These are phyloP conservation scores for Pseudopipra pipra DNA, from an alignment of 2,113 vertebrate genomes.

Conservation along the genomic window DNA sequence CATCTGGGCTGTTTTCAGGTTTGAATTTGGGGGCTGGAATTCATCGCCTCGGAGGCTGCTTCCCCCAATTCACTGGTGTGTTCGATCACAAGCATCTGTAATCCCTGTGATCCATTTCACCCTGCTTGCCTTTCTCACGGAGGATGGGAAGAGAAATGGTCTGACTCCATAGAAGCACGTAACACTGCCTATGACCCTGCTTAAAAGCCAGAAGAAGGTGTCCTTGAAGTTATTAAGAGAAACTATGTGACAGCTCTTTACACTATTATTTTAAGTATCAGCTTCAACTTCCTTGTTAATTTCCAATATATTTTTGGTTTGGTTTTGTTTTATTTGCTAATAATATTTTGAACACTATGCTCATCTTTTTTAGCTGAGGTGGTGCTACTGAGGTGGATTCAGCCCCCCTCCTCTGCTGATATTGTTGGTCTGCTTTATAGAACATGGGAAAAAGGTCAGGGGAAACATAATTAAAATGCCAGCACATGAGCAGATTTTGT, in stretches of 20 bases:
- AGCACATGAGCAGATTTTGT: slow-evolving; percentile 61
- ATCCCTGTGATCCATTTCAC: slow-evolving; percentile 20
- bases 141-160: not conserved
- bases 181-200: not conserved
- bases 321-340: not conserved
- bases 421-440: slow-evolving; percentile 54
- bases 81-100: not conserved
- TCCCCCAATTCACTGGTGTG: not conserved
- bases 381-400: slow-evolving; percentile 6
- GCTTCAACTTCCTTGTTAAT: slow-evolving; percentile 23
- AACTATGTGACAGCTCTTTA: slow-evolving; percentile 25
- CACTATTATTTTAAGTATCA: slow-evolving; percentile 1
- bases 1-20: not conserved
- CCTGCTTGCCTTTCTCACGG: not conserved
- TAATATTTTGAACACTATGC: not conserved
- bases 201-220: slow-evolving; percentile 31
- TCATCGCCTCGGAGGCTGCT: not conserved
- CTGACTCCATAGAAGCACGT: not conserved
- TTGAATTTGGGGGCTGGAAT: slow-evolving; percentile 24
- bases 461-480: slow-evolving; percentile 65
- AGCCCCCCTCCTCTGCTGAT: not conserved
- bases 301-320: slow-evolving; percentile 4
- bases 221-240: slow-evolving; percentile 44
- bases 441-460: slow-evolving; percentile 60
- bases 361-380: slow-evolving; percentile 32